Conservation (phyloP, 2,113 vertebrate genomes). For the Bettongia penicillata region DNA sequence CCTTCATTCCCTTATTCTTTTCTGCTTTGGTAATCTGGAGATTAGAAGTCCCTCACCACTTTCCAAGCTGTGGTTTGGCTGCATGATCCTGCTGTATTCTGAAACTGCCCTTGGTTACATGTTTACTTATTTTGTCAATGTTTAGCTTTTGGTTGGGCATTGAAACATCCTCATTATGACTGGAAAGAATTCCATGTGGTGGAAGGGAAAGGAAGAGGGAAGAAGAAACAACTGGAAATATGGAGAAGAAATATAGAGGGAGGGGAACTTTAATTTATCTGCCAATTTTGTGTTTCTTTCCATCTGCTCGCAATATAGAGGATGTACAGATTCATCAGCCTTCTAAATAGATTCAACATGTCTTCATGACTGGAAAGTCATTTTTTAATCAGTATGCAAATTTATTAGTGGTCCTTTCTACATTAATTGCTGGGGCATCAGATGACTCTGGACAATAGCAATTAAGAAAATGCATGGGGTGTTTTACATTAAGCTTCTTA, state of each 20-base stretch:
- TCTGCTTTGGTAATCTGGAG: neutral
- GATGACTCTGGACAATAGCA: neutral
- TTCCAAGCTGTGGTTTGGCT: conserved; percentile 7
- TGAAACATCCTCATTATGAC: neutral
- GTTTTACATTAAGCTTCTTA: conserved; percentile 37
- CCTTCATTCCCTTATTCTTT: neutral
- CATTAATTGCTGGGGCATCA: neutral
- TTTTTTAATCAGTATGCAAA: conserved; percentile 9
- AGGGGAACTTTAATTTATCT: neutral
- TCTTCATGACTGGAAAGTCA: neutral
- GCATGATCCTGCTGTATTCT: neutral
- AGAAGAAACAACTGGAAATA: conserved; percentile 22
- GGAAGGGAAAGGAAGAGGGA: neutral
- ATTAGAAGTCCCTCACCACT: neutral
- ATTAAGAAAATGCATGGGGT: conserved; percentile 23
- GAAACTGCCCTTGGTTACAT: conserved; percentile 26
- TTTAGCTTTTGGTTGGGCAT: conserved; percentile 63
- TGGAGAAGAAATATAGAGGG: neutral
- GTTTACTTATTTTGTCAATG: conserved; percentile 64
- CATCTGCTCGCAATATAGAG: conserved; percentile 10
- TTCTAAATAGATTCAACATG: conserved; percentile 16
- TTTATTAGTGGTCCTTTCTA: neutral
- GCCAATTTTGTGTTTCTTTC: neutral
- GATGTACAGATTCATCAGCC: neutral
- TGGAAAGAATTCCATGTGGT: neutral